Conservation (phyloP, 2,113 vertebrate genomes). For the Malurus alboscapulatus region DNA sequence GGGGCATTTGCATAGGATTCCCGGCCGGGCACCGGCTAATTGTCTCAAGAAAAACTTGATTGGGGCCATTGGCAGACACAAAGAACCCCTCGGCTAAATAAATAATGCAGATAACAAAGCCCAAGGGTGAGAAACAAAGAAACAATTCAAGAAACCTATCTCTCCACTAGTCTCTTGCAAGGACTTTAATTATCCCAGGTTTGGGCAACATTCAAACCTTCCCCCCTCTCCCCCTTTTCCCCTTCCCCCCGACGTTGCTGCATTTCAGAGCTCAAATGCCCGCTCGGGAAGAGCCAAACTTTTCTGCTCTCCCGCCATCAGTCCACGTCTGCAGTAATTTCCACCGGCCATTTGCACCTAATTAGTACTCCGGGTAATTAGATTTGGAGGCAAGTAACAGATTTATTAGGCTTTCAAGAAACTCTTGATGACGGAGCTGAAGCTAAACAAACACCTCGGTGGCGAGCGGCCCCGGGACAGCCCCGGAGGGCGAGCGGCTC, state of each 20-base stretch:
- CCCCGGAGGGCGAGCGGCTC: not conserved
- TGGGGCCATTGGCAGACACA: conserved; percentile 96
- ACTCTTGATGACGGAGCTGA: conserved; percentile 79
- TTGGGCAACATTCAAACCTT: conserved; percentile 77
- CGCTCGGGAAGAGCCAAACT: conserved; percentile 74
- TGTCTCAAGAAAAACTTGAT: conserved; percentile 92
- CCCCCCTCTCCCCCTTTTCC: conserved; percentile 18
- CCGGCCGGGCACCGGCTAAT: conserved; percentile 85
- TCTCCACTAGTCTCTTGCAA: conserved; percentile 67
- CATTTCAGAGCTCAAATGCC: conserved; percentile 80
- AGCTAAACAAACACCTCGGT: conserved; percentile 82
- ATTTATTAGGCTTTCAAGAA: conserved; percentile 79
- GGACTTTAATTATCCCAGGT: conserved; percentile 80
- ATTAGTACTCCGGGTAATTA: conserved; percentile 90
- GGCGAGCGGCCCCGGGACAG: not conserved
- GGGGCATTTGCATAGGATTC: conserved; percentile 89
- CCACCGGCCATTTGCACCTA: conserved; percentile 77
- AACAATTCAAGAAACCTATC: conserved; percentile 84
- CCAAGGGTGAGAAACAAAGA: conserved; percentile 86
- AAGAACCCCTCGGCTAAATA: conserved; percentile 94
- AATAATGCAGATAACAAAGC: conserved; percentile 95
- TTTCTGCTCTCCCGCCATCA: conserved; percentile 45
- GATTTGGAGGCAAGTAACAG: conserved; percentile 84
- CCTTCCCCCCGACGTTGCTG: conserved; percentile 66
- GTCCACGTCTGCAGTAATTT: conserved; percentile 72